Percentiles rank a stretch among this genome's conserved stretches.
Evolutionary conservation across 2,797 vertebrate species (phyloP).

Genomic region (Chaetodon trifasciatus): DNA sequence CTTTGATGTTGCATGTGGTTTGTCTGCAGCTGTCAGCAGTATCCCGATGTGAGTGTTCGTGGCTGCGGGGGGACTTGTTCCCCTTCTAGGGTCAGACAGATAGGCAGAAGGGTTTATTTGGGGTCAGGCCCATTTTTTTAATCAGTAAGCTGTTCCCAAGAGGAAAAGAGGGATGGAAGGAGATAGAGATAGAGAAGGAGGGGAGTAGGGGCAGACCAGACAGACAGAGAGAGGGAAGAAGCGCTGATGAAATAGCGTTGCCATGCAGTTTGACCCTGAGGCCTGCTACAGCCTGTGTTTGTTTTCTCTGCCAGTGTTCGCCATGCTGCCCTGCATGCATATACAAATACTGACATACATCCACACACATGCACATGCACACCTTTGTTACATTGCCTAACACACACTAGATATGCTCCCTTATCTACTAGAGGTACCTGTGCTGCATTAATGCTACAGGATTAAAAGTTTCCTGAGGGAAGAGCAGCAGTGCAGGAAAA

Average conservation of each 20-base stretch:
- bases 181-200: slow-evolving; percentile 24
- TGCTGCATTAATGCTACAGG: slow-evolving; percentile 64
- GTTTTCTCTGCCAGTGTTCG: slow-evolving; percentile 54
- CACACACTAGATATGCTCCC: slow-evolving; percentile 37
- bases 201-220: slow-evolving; percentile 12
- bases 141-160: slow-evolving; percentile 72
- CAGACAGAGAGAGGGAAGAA: slow-evolving; percentile 38
- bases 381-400: slow-evolving; percentile 28
- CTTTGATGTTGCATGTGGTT: slow-evolving; percentile 58
- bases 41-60: slow-evolving; percentile 45
- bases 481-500: slow-evolving; percentile 51
- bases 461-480: slow-evolving; percentile 63
- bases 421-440: slow-evolving; percentile 57
- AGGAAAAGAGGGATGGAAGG: slow-evolving; percentile 51
- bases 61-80: slow-evolving; percentile 52
- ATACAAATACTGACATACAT: slow-evolving; percentile 34
- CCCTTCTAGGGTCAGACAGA: slow-evolving; percentile 67
- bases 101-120: slow-evolving; percentile 67
- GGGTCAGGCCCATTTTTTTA: slow-evolving; percentile 74
- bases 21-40: slow-evolving; percentile 66
- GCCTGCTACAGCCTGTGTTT: slow-evolving; percentile 56
- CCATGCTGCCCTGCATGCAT: slow-evolving; percentile 23
- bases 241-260: slow-evolving; percentile 73
- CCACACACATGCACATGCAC: slow-evolving; percentile 15
- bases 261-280: slow-evolving; percentile 71